Evolutionary conservation across 2,797 vertebrate genomes (phyloP), one percentile per base, ranked within the genome.

Genomic region (Hybognathus amarus): DNA sequence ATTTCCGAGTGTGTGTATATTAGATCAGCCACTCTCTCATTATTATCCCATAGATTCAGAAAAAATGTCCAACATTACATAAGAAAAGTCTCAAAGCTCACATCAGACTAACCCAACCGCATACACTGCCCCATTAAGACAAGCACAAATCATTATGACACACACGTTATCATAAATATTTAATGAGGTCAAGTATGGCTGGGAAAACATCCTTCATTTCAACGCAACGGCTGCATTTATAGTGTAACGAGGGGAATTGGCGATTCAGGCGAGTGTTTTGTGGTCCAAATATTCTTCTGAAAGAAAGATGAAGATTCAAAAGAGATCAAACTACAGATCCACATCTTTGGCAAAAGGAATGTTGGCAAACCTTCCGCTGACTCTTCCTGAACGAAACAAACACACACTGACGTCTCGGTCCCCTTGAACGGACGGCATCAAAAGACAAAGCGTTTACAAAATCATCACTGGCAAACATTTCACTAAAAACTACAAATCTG

Each of bases 271-370:
- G 10, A 56, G 42, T 38, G 17, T 52, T 74, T 13, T n/a, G 18
- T 33, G 13, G 56, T 80, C 71, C 30, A 47, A 69, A 42, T 66
- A 74, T 64, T 84, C 68, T 36, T 64, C 24, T 78, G 36, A 50
- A 79, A 15, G 74, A 15, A 76, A 64, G 67, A 7, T 38, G 36
- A 70, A 15, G 42, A 30, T 33, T 68, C 13, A 50, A 82, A 67
- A 17, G 40, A 68, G 56, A 20, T 73, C 54, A n/a, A 54, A 71
- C 17, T 84, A 80, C 40, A 67, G n/a, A 71, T 81, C 56, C 73
- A 79, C 47, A 80, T 87, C 84, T 90, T 90, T 89, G 87, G 89
- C 87, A 86, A 90, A 81, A 90, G 80, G 78, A 88, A 80, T 84
- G 85, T 80, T 74, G 80, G 86, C 52, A 59, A 82, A 84, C 82